These are phyloP conservation scores for Lordiphosa andalusiaca DNA, from an alignment of 2,888 invertebrate genomes.

Conservation along the genomic window DNA sequence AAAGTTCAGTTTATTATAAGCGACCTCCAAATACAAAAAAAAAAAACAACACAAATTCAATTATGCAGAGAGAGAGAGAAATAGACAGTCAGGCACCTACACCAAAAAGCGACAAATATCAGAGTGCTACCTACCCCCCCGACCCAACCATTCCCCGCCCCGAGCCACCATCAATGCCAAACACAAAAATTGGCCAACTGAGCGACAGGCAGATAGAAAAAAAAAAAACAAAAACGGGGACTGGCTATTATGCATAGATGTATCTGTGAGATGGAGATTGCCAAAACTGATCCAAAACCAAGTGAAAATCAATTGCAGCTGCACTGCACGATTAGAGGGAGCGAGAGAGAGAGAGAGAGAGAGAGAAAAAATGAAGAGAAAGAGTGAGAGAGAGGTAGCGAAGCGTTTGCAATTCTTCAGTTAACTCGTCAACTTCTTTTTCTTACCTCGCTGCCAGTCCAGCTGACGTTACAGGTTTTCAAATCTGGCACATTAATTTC, in stretches of 20 bases:
- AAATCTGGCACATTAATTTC: constrained; percentile 74
- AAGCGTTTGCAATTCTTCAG: constrained; percentile 52
- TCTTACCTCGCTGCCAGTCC: constrained; percentile 23
- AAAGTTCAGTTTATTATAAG: constrained; percentile 61
- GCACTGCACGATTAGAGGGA: constrained; percentile 14
- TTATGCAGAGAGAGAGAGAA: constrained; percentile 43
- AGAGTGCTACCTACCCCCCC: constrained; percentile 52
- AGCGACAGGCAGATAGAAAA: constrained; percentile 41
- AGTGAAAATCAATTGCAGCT: constrained; percentile 59
- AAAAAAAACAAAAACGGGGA: constrained; percentile 53
- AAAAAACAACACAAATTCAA: constrained; percentile 38
- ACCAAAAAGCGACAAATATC: constrained; percentile 69
- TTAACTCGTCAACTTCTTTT: constrained; percentile 39
- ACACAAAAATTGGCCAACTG: constrained; percentile 46
- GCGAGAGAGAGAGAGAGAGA: constrained; percentile 6
- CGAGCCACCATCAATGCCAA: constrained; percentile 1
- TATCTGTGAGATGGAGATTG: constrained; percentile 22
- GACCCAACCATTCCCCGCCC: neutral
- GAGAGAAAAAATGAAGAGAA: neutral
- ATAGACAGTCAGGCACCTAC: constrained; percentile 48
- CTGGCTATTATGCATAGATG: constrained; percentile 37
- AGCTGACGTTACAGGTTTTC: constrained; percentile 71
- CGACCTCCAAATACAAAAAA: constrained; percentile 43
- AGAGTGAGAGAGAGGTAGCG: neutral
- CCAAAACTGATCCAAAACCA: constrained; percentile 45